phyloP scores from a whole-genome alignment of 2,888 invertebrate genomes.

The Macrophya annulata region DNA sequence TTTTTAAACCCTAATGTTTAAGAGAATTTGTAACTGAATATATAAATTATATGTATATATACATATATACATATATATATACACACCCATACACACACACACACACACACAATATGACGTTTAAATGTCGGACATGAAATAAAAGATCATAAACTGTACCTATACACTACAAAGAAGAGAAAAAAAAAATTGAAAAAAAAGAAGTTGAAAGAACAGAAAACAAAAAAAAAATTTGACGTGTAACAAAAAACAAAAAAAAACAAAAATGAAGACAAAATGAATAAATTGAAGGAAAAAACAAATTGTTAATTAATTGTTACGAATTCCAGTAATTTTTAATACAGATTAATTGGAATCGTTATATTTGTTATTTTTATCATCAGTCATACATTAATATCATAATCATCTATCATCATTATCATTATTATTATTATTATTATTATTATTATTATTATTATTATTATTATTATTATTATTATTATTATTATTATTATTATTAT shows the following conservation, averaged over 20 bases:
- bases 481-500: constrained; percentile 24
- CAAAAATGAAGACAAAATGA: constrained; percentile 2
- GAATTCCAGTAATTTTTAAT: constrained; percentile 47
- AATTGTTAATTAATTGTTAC: constrained; percentile 45
- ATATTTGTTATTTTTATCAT: constrained; percentile 35
- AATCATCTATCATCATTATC: constrained; percentile 4
- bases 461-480: constrained; percentile 54
- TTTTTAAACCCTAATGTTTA: constrained; percentile 51
- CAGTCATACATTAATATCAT: neutral
- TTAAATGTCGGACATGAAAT: constrained; percentile 42
- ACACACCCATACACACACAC: constrained; percentile 13
- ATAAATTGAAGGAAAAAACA: constrained; percentile 7
- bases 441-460: constrained; percentile 55
- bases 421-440: constrained; percentile 36
- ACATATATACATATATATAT: constrained; percentile 23
- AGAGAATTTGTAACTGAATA: constrained; percentile 54
- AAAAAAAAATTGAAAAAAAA: neutral
- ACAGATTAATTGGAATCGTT: constrained; percentile 5
- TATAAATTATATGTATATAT: constrained; percentile 11
- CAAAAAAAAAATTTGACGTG: constrained; percentile 17
- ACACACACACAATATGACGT: neutral
- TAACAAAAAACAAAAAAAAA: neutral
- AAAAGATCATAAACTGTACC: constrained; percentile 44
- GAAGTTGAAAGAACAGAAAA: neutral
- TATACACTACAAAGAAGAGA: neutral